A percentile compares a stretch with the other conserved stretches of the same genome.
Evolutionary conservation across 2,888 invertebrate genomes (phyloP).

Genomic region (Amphiduros pacificus): DNA sequence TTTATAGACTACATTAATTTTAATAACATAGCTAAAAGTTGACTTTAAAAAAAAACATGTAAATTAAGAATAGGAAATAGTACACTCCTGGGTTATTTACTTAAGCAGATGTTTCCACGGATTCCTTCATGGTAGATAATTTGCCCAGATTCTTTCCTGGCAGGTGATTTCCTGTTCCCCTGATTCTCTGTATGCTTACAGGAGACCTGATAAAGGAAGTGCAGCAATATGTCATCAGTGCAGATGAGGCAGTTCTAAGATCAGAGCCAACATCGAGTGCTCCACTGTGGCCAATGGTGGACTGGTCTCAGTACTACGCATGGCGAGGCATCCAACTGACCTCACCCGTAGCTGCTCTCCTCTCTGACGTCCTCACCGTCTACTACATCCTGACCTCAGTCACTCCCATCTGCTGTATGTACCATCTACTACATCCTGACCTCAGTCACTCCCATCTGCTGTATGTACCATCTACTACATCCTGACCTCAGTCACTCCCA

Average conservation of each 20-base stretch:
- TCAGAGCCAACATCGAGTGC: background rate
- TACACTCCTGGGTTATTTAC: too few relatives aligned
- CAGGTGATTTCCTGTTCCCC: background rate
- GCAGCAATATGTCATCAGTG: background rate
- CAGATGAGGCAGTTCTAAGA: background rate
- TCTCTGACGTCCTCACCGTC: slow-evolving; percentile 50
- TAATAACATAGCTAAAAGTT: background rate
- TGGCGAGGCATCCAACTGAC: slow-evolving; percentile 40
- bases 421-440: too few relatives aligned
- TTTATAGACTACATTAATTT: too few relatives aligned
- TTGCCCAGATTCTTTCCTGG: background rate
- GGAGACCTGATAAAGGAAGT: background rate
- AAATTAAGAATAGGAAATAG: background rate
- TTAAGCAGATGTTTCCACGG: too few relatives aligned
- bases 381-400: slow-evolving; percentile 41
- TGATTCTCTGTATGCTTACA: too few relatives aligned
- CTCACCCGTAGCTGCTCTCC: slow-evolving; percentile 48
- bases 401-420: too few relatives aligned
- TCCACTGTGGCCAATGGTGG: background rate
- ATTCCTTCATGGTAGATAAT: too few relatives aligned
- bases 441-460: too few relatives aligned
- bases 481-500: too few relatives aligned
- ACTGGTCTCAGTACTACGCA: slow-evolving; percentile 33
- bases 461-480: too few relatives aligned
- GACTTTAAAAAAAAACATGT: background rate